These are phyloP conservation scores for Charadrius vociferus DNA, from an alignment of 2,113 vertebrate genomes.

Conservation along the genomic window DNA sequence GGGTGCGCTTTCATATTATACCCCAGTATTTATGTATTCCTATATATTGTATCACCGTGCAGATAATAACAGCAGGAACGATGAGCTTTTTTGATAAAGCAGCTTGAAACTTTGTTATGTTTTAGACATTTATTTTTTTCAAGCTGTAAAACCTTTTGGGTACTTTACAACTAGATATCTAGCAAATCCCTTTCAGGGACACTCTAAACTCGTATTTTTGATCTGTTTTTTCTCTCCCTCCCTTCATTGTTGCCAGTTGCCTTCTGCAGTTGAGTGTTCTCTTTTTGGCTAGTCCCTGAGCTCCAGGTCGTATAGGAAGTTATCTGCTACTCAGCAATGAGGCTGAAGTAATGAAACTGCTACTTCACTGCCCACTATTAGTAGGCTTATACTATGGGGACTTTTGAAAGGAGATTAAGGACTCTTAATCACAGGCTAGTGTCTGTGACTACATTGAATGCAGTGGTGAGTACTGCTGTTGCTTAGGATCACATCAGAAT, in stretches of 20 bases:
- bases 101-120: neutral
- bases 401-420: slow-evolving; percentile 25
- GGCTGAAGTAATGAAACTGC: neutral
- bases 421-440: slow-evolving; percentile 28
- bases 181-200: neutral
- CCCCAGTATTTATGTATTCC: neutral
- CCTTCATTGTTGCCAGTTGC: neutral
- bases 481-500: neutral
- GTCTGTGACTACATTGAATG: neutral
- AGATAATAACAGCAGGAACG: neutral
- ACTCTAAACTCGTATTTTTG: neutral
- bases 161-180: neutral
- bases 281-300: neutral
- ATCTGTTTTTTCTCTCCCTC: neutral
- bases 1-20: neutral
- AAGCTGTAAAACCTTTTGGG: neutral
- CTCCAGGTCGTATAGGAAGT: neutral
- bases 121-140: neutral
- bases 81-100: neutral
- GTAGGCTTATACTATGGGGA: slow-evolving; percentile 2
- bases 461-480: neutral
- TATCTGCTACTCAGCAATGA: neutral
- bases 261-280: neutral
- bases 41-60: neutral
- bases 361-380: neutral